Conservation (phyloP, 2,113 vertebrate genomes). For the Tupaia tana region DNA sequence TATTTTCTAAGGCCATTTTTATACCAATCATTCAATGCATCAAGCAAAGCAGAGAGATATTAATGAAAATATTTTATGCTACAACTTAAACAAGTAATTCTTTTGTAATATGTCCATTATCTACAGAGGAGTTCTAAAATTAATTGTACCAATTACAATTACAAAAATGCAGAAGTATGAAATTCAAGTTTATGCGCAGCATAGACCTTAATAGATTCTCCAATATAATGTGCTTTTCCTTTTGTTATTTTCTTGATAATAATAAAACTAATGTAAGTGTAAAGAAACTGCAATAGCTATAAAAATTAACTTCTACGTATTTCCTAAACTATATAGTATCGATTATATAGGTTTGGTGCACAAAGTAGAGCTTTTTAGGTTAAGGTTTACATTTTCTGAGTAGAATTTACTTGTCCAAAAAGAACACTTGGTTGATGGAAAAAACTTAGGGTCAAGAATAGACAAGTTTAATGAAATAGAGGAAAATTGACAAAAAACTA, state of each 20-base stretch:
- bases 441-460: not conserved
- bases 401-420: not conserved
- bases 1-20: slow-evolving; percentile 48
- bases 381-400: not conserved
- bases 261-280: not conserved
- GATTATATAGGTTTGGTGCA: not conserved
- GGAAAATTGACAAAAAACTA: not conserved
- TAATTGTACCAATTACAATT: not conserved
- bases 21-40: not conserved
- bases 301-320: not conserved
- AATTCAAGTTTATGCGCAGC: not conserved
- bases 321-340: not conserved
- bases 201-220: not conserved
- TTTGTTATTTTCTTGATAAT: not conserved
- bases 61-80: slow-evolving; percentile 20
- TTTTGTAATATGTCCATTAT: not conserved
- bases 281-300: not conserved
- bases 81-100: slow-evolving; percentile 26
- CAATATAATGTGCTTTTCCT: not conserved
- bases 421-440: not conserved
- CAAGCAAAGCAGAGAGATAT: not conserved
- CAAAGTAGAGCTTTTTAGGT: not conserved
- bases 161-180: not conserved
- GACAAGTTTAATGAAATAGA: not conserved
- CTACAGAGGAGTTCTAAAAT: not conserved